These are phyloP conservation scores for Penelope pileata DNA, from an alignment of 2,113 vertebrate species.

Conservation along the genomic window DNA sequence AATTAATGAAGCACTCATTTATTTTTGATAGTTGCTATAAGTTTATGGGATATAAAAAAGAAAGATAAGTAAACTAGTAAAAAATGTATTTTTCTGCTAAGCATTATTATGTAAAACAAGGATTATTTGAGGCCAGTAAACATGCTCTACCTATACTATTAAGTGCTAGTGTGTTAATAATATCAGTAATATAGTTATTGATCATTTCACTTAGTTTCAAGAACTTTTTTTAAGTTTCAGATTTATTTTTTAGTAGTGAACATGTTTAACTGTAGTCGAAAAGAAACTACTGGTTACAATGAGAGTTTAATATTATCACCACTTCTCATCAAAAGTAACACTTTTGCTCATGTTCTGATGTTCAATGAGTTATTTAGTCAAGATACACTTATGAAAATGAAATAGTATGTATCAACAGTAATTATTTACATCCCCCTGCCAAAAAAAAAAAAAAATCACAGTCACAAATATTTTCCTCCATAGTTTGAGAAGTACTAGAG, in stretches of 20 bases:
- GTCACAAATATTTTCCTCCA: background rate
- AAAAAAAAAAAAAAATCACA: background rate
- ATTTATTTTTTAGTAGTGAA: background rate
- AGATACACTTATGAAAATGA: background rate
- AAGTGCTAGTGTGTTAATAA: background rate
- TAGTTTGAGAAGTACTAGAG: background rate
- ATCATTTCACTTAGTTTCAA: background rate
- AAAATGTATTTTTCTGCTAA: background rate
- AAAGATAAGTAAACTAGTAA: background rate
- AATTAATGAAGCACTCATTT: background rate
- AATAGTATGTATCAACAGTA: background rate
- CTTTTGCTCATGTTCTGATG: background rate
- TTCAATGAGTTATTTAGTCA: background rate
- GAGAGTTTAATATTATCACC: background rate
- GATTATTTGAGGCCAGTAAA: background rate
- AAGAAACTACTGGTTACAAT: background rate
- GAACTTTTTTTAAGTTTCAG: background rate
- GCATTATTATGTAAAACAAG: background rate
- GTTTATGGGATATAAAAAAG: background rate
- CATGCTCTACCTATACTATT: background rate
- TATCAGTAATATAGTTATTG: background rate
- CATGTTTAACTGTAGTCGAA: background rate
- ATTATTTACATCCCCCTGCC: rapidly evolving
- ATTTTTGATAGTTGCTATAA: background rate
- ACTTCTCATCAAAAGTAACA: background rate